Percentiles rank a stretch among this genome's conserved stretches.
These are phyloP conservation scores for Holotrichia oblita DNA, from an alignment of 1,140 invertebrate genomes.

Conservation along the genomic window DNA sequence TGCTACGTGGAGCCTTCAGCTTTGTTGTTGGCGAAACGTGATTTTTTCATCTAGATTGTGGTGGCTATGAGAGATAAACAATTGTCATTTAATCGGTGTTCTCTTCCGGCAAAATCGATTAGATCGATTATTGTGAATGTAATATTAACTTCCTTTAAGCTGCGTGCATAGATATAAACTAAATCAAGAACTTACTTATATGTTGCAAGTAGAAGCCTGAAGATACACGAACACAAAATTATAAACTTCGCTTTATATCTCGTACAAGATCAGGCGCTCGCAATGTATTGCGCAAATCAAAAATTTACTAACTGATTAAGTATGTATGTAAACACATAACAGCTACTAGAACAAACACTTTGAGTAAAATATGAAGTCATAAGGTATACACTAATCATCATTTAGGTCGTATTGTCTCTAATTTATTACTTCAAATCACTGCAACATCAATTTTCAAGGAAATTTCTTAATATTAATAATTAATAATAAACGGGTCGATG, in stretches of 20 bases:
- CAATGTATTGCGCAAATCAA: too few species aligned
- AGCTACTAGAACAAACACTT: too few species aligned
- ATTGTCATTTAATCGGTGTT: constrained; percentile 21
- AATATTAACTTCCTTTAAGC: not conserved
- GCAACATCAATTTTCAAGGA: too few species aligned
- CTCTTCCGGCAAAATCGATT: constrained; percentile 30
- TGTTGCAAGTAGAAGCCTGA: not conserved
- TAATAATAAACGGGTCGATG: too few species aligned
- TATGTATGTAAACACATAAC: too few species aligned
- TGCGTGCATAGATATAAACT: not conserved
- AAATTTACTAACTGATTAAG: too few species aligned
- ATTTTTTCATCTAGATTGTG: constrained; percentile 32
- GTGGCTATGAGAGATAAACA: not conserved
- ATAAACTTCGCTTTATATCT: not conserved
- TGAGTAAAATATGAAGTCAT: too few species aligned
- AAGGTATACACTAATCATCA: too few species aligned
- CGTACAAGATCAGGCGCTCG: too few species aligned
- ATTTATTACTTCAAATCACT: too few species aligned
- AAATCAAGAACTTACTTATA: not conserved
- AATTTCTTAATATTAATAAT: too few species aligned
- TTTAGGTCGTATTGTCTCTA: too few species aligned
- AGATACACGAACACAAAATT: not conserved
- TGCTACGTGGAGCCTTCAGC: constrained; percentile 1
- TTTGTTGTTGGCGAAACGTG: constrained; percentile 24
- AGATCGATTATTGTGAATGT: constrained; percentile 21